Conservation (phyloP, 2,888 invertebrate genomes). For the Pyrochroa serraticornis region DNA sequence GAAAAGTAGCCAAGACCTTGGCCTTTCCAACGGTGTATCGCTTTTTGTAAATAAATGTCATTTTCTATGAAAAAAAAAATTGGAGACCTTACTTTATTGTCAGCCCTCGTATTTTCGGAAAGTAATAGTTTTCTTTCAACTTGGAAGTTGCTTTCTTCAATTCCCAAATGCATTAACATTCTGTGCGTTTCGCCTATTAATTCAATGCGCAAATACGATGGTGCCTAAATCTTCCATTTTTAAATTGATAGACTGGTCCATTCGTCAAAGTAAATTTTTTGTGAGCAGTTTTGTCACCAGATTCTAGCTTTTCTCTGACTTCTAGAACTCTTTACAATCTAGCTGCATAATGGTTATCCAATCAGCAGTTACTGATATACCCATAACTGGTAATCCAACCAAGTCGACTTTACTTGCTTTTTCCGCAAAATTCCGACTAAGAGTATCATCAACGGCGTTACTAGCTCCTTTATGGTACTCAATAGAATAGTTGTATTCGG, state of each 20-base stretch:
- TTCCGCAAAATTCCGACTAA: conserved; percentile 34
- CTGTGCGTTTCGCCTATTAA: conserved; percentile 22
- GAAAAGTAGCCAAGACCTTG: too few relatives aligned
- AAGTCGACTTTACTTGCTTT: conserved; percentile 10
- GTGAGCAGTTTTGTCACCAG: conserved; percentile 26
- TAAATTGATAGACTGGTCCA: conserved; percentile 29
- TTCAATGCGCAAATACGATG: conserved; percentile 19
- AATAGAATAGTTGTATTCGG: too few relatives aligned
- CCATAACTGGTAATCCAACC: conserved; percentile 28
- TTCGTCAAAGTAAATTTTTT: conserved; percentile 27
- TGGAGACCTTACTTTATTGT: too few relatives aligned
- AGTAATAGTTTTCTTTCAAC: conserved; percentile 31
- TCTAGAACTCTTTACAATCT: conserved; percentile 5
- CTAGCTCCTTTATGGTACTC: too few relatives aligned
- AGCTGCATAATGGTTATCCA: conserved; percentile 26
- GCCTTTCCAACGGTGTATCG: too few relatives aligned
- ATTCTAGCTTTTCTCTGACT: conserved; percentile 26
- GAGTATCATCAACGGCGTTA: conserved; percentile 29
- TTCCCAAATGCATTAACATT: conserved; percentile 24
- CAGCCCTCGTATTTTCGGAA: conserved; percentile 35
- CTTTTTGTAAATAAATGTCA: too few relatives aligned
- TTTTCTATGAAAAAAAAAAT: too few relatives aligned
- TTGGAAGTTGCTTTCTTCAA: conserved; percentile 29
- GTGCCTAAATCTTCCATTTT: conserved; percentile 17
- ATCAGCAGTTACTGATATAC: conserved; percentile 26